These are phyloP conservation scores for Bombus breviceps DNA, from an alignment of 1,140 invertebrate genomes.

Conservation along the genomic window DNA sequence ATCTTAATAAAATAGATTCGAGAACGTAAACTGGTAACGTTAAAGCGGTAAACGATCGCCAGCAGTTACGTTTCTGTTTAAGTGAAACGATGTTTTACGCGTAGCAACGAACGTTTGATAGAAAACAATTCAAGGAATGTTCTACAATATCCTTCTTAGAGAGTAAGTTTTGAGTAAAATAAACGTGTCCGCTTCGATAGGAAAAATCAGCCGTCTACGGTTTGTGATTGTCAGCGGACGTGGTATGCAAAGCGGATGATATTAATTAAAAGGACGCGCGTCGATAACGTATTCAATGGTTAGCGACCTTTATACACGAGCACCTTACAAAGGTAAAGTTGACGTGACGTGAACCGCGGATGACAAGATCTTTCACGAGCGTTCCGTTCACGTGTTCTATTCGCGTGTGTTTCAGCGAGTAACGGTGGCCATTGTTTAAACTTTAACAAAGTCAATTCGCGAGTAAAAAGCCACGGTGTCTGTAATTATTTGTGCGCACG, in stretches of 20 bases:
- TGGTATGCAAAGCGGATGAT: not conserved
- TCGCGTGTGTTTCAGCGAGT: not conserved
- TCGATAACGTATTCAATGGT: not conserved
- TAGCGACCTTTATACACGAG: no score
- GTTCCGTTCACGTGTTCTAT: not conserved
- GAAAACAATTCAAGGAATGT: not conserved
- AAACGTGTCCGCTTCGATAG: not conserved
- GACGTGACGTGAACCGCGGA: not conserved
- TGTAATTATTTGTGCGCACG: constrained; percentile 26
- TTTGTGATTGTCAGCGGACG: no score
- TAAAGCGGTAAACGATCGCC: not conserved
- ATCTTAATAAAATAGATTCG: not conserved
- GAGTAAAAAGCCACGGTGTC: constrained; percentile 21
- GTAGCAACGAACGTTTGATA: not conserved
- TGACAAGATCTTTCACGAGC: not conserved
- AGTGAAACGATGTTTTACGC: not conserved
- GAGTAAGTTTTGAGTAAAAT: not conserved
- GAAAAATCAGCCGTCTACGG: not conserved
- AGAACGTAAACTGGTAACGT: not conserved
- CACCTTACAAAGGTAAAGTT: not conserved
- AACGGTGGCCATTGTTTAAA: constrained; percentile 1
- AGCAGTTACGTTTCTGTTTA: not conserved
- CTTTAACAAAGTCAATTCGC: constrained; percentile 34
- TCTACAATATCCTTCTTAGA: not conserved
- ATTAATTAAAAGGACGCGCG: constrained; percentile 16